phyloP scores from a whole-genome alignment of 2,113 vertebrate genomes.

The Pangasianodon hypophthalmus region DNA sequence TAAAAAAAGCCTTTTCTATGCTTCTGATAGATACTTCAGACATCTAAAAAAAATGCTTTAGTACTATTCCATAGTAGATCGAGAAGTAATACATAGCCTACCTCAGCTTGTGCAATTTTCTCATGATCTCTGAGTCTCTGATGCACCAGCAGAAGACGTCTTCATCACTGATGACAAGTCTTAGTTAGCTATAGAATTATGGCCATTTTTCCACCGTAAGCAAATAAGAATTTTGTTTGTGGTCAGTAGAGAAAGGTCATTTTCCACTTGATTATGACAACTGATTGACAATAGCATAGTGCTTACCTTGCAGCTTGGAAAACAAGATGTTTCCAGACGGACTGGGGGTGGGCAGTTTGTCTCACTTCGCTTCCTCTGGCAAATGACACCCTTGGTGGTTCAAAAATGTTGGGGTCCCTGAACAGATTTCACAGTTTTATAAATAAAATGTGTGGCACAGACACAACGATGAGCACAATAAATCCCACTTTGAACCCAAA shows the following conservation, averaged over 20 bases:
- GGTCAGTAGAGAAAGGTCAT: neutral
- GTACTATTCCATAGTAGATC: neutral
- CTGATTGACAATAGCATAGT: constrained; percentile 43
- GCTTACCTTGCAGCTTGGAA: constrained; percentile 67
- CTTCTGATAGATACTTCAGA: neutral
- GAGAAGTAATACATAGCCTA: neutral
- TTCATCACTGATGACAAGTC: constrained; percentile 64
- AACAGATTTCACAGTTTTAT: constrained; percentile 82
- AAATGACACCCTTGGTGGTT: constrained; percentile 80
- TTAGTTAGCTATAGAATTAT: constrained; percentile 48
- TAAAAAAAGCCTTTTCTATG: neutral
- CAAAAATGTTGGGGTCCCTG: constrained; percentile 77
- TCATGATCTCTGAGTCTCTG: constrained; percentile 23
- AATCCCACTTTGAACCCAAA: constrained; percentile 78
- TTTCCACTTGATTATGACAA: constrained; percentile 13
- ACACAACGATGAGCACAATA: constrained; percentile 78
- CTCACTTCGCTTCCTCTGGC: constrained; percentile 69
- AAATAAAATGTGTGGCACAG: constrained; percentile 82
- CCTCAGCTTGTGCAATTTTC: constrained; percentile 1
- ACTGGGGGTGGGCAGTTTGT: constrained; percentile 76
- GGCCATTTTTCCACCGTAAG: constrained; percentile 46
- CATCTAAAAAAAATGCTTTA: neutral
- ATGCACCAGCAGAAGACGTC: constrained; percentile 63
- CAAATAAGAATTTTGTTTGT: neutral
- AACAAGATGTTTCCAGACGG: constrained; percentile 76